phyloP scores from a whole-genome alignment of 2,797 vertebrate species.

The Oreonectes daqikongensis region DNA sequence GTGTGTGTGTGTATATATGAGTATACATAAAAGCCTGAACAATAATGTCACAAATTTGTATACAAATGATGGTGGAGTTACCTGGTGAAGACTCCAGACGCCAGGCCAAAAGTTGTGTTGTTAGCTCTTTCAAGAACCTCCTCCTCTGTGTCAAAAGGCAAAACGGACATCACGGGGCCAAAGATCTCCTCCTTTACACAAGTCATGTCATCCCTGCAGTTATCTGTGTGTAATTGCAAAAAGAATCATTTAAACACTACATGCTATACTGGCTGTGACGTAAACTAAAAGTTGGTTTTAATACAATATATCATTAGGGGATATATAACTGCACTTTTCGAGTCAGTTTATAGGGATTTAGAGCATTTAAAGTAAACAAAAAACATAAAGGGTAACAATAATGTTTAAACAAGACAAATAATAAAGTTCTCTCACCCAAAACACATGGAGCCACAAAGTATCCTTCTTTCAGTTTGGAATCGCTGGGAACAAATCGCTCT shows the following conservation, averaged over 20 bases:
- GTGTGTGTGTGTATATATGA: background rate
- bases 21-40: background rate
- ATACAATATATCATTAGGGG: background rate
- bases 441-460: conserved; percentile 92
- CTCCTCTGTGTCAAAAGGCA: conserved; percentile 91
- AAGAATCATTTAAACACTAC: background rate
- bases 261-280: too few relatives aligned
- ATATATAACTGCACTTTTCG: too few relatives aligned
- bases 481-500: conserved; percentile 78
- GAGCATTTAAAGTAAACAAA: background rate
- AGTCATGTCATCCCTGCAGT: conserved; percentile 92
- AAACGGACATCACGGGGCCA: conserved; percentile 94
- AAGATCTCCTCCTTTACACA: conserved; percentile 98
- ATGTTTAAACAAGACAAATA: background rate
- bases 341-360: background rate
- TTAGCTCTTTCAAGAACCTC: conserved; percentile 92
- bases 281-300: background rate
- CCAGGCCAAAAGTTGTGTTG: conserved; percentile 86
- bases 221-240: conserved; percentile 71
- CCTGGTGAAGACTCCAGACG: conserved; percentile 97
- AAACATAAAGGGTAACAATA: background rate
- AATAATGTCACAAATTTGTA: too few relatives aligned
- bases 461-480: conserved; percentile 87
- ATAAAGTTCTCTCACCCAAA: conserved; percentile 74
- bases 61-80: conserved; percentile 60